A percentile compares a stretch with the other conserved stretches of the same genome.
Evolutionary conservation across 2,888 invertebrate genomes (phyloP).

Genomic region (Prenolepis imparis): DNA sequence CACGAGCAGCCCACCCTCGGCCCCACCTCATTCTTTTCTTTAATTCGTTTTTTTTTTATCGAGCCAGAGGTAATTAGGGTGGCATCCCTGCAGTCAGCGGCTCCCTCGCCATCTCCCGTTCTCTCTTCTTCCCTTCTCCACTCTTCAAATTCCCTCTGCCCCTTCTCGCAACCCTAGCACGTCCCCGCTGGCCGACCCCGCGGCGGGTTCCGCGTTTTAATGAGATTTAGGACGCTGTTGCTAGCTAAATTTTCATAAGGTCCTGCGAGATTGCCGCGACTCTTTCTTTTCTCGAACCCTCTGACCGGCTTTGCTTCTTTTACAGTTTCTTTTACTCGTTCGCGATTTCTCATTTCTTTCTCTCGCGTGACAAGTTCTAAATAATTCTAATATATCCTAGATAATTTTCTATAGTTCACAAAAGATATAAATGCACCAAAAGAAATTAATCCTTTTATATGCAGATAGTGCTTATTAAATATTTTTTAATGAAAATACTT

Average conservation of each 20-base stretch:
- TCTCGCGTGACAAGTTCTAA: neutral
- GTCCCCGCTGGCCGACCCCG: slow-evolving; percentile 62
- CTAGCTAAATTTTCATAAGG: slow-evolving; percentile 83
- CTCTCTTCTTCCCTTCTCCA: neutral
- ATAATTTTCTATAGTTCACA: neutral
- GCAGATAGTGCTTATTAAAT: neutral
- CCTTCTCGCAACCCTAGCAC: slow-evolving; percentile 39
- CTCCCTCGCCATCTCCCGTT: slow-evolving; percentile 70
- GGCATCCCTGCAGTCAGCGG: slow-evolving; percentile 84
- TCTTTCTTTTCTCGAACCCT: slow-evolving; percentile 26
- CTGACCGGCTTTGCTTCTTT: neutral
- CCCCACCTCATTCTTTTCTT: slow-evolving; percentile 85
- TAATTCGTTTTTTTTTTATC: slow-evolving; percentile 85
- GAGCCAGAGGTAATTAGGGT: slow-evolving; percentile 85
- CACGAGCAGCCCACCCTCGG: slow-evolving; percentile 85
- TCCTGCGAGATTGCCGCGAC: slow-evolving; percentile 63
- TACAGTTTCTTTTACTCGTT: slow-evolving; percentile 2
- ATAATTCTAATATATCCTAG: neutral
- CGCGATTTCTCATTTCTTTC: neutral
- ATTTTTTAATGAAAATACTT: neutral
- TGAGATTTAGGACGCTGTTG: slow-evolving; percentile 83
- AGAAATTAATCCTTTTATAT: neutral
- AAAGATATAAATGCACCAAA: neutral
- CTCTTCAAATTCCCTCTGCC: slow-evolving; percentile 47
- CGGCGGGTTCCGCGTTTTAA: slow-evolving; percentile 81